These are phyloP conservation scores for Cheilosia grossa DNA, from an alignment of 2,888 invertebrate genomes.

Conservation along the genomic window DNA sequence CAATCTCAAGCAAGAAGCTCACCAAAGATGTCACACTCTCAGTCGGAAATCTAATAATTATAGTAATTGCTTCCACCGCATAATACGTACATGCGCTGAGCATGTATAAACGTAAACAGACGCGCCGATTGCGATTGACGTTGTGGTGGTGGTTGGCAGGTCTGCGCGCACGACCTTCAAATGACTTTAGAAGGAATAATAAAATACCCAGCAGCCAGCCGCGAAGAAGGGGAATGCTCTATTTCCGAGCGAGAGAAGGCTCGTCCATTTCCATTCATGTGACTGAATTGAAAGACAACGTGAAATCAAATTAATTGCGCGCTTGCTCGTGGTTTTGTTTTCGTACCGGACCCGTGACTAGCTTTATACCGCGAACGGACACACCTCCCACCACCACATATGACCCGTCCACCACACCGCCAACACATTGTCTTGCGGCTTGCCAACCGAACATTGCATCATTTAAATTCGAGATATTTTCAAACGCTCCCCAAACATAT, in stretches of 20 bases:
- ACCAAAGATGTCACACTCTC: constrained; percentile 49
- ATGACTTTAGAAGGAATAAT: constrained; percentile 56
- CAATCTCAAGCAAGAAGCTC: constrained; percentile 24
- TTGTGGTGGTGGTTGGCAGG: background rate
- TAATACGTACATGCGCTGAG: constrained; percentile 36
- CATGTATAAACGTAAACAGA: constrained; percentile 29
- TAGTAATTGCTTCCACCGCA: constrained; percentile 53
- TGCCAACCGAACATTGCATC: constrained; percentile 63
- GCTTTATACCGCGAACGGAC: constrained; percentile 41
- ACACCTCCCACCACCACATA: constrained; percentile 72
- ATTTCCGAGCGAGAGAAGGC: constrained; percentile 63
- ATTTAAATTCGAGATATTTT: constrained; percentile 57
- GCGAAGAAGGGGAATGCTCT: constrained; percentile 26
- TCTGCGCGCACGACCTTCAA: constrained; percentile 54
- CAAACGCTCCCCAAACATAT: constrained; percentile 4
- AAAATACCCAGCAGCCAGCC: constrained; percentile 42
- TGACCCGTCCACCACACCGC: constrained; percentile 54
- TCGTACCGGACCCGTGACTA: constrained; percentile 46
- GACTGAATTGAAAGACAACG: constrained; percentile 55
- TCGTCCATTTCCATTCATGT: constrained; percentile 75
- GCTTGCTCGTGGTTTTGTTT: constrained; percentile 5
- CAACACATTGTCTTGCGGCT: constrained; percentile 54
- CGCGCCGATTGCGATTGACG: constrained; percentile 4
- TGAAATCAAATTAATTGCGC: constrained; percentile 52
- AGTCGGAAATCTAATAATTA: constrained; percentile 50